Evolutionary conservation across 2,888 invertebrate species (phyloP), one percentile per base, ranked within the genome.

Genomic region (Tipula lateralis): DNA sequence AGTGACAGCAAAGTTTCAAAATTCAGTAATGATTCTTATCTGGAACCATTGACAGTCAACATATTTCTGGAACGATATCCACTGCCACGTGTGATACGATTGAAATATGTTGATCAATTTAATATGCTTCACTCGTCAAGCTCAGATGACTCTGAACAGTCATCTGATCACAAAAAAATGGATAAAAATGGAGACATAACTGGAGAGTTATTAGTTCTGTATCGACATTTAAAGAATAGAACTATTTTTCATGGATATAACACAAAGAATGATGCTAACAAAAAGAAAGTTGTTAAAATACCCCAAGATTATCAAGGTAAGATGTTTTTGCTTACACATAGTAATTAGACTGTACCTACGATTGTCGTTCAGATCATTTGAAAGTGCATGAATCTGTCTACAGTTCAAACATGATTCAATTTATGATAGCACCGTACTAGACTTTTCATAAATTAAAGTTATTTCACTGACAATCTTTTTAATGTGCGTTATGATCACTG

Each of bases 231-330:
- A 85, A 88, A 88, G 19, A 89, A 89, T 85, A 88, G 90, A 44
- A 88, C 88, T 85, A 89, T 90, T 84, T 90, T 89, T 87, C 90
- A 90, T 86, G 90, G 90, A 19, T 87, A 88, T 85, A 90, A 90
- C 86, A 88, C 89, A 30, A 90, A 90, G 86, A 88, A 88, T 36
- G 88, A 88, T 86, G 87, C 88, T 16, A 36, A 36, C 29, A 87
- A 88, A 50, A 90, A 90, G 84, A 90, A 90, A 86, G 89, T 88
- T 80, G 88, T 90, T 84, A 89, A 89, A 85, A 90, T 90, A 87
- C 90, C 90, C 29, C 90, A 90, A 86, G 90, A 90, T 86, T 90
- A 90, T 88, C 88, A 90, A 87, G 90, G 90, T 90, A 86, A 88
- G 88, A 87, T 2, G 4, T 34, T 34, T 34, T 7, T 34, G 34